These are phyloP conservation scores for human (Homo sapiens) DNA, from an alignment of 2,113 vertebrate species.

Conservation along the genomic window DNA sequence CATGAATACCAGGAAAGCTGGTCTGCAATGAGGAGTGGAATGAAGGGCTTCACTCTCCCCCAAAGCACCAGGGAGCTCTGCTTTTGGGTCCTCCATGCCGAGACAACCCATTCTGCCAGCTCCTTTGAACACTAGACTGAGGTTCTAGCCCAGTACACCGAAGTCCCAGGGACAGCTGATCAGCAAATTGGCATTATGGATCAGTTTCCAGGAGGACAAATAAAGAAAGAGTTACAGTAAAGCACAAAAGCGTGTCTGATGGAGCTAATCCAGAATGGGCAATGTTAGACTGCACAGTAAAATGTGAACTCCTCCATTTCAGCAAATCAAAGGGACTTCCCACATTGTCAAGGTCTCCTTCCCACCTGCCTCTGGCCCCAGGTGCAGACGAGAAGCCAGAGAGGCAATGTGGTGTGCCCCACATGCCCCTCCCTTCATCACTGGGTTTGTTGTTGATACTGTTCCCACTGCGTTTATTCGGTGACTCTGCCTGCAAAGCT, in stretches of 20 bases:
- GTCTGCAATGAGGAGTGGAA: background rate
- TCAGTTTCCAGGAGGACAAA: background rate
- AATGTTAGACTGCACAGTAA: background rate
- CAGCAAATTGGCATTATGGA: background rate
- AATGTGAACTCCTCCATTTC: background rate
- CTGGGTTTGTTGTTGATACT: background rate
- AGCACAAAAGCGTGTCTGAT: background rate
- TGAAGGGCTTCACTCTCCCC: background rate
- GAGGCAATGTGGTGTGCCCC: accelerated
- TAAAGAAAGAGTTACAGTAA: background rate
- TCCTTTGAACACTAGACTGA: background rate
- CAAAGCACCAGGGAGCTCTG: background rate
- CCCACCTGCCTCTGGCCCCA: background rate
- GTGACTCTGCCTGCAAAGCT: background rate
- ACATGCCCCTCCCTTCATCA: accelerated
- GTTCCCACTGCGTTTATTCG: background rate
- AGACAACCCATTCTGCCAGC: background rate
- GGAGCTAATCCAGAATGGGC: background rate
- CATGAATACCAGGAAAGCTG: background rate
- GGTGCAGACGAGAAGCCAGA: background rate
- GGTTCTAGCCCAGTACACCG: background rate
- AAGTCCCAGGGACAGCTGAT: background rate
- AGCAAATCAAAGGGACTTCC: background rate
- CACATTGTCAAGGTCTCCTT: background rate
- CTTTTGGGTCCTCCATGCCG: background rate